These are phyloP conservation scores for Halichoeres trimaculatus DNA, from an alignment of 2,113 vertebrate genomes.

Conservation along the genomic window DNA sequence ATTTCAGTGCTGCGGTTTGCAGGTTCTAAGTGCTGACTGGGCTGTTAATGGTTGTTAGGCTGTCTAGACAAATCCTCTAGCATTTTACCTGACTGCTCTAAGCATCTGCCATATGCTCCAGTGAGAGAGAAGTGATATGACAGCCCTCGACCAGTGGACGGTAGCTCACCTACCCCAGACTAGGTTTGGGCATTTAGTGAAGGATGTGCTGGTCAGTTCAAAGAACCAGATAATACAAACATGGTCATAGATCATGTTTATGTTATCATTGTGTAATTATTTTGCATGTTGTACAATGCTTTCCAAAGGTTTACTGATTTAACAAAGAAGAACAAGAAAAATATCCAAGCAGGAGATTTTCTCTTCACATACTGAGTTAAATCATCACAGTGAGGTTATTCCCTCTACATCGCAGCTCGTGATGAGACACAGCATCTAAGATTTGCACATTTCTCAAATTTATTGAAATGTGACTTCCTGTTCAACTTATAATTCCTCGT, in stretches of 20 bases:
- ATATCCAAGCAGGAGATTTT: neutral
- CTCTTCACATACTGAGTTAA: neutral
- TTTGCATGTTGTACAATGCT: neutral
- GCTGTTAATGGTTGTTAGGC: constrained; percentile 3
- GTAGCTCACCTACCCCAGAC: neutral
- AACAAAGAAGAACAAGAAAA: neutral
- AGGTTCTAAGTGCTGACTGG: constrained; percentile 15
- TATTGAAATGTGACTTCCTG: constrained; percentile 11
- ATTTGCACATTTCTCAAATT: constrained; percentile 5
- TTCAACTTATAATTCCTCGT: constrained; percentile 1
- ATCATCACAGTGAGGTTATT: constrained; percentile 5
- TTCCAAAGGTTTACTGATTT: neutral
- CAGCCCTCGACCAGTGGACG: neutral
- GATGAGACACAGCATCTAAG: neutral
- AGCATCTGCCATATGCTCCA: constrained; percentile 31
- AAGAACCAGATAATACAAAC: neutral
- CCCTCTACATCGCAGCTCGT: neutral
- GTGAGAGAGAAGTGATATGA: neutral
- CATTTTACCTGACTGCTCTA: constrained; percentile 39
- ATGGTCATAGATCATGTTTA: too few species aligned
- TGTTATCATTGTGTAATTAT: neutral
- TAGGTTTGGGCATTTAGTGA: too few species aligned
- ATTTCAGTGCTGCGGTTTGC: constrained; percentile 11
- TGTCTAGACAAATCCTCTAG: constrained; percentile 41
- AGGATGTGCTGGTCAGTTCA: too few species aligned